Percentiles rank a stretch among this genome's conserved stretches.
These are phyloP conservation scores for Anolis apletophallus DNA, from an alignment of 2,797 vertebrate genomes.

Conservation along the genomic window DNA sequence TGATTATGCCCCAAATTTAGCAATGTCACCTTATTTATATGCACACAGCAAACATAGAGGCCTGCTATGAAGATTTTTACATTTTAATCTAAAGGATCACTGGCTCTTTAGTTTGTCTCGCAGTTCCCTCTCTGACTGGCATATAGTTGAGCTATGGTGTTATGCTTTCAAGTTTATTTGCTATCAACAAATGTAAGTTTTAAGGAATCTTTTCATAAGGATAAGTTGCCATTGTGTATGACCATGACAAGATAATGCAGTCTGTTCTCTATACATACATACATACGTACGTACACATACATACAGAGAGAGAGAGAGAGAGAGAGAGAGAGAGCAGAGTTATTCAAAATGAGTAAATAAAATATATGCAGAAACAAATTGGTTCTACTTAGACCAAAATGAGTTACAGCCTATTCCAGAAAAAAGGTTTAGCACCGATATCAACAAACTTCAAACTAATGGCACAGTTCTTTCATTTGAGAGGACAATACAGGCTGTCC, in stretches of 20 bases:
- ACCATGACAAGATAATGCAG: background rate
- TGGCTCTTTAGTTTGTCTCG: background rate
- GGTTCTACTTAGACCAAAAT: background rate
- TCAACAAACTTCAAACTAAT: background rate
- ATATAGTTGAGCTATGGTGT: no score
- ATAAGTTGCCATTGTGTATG: background rate
- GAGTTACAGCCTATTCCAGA: background rate
- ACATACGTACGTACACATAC: no score
- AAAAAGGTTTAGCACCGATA: background rate
- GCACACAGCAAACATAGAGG: background rate
- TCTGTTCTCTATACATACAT: background rate
- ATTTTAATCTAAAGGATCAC: constrained; percentile 4
- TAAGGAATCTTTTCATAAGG: background rate
- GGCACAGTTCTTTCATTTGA: background rate
- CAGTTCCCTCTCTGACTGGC: background rate
- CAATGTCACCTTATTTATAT: constrained; percentile 5
- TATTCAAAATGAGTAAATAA: background rate
- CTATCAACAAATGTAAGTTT: background rate
- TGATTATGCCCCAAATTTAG: constrained; percentile 49
- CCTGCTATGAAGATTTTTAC: background rate
- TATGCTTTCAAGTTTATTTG: background rate
- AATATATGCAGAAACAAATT: background rate
- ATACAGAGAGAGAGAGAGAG: no score
- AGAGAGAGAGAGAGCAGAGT: no score
- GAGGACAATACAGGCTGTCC: no score